These are phyloP conservation scores for Synchiropus splendidus DNA, from an alignment of 2,113 vertebrate genomes.

Conservation along the genomic window DNA sequence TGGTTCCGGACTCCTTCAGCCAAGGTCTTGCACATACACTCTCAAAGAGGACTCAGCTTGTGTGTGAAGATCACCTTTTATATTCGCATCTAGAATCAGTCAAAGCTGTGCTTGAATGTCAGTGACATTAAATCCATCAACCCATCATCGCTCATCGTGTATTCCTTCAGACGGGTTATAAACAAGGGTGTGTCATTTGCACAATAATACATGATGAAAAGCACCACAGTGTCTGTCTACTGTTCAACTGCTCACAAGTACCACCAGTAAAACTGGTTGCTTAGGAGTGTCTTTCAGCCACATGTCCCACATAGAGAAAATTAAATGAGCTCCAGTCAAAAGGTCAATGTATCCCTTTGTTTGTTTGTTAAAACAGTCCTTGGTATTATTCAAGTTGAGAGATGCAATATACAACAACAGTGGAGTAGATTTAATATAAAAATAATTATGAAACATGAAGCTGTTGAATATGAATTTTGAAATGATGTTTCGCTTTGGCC, in stretches of 20 bases:
- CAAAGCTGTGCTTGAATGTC: conserved; percentile 1
- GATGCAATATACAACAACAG: no score
- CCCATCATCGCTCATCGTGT: neutral
- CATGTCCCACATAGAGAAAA: conserved; percentile 9
- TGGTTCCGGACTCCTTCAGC: conserved; percentile 23
- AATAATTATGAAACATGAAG: no score
- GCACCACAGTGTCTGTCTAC: neutral
- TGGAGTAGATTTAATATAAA: no score
- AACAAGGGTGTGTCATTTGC: neutral
- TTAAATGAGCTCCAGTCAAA: no score
- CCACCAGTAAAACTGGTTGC: conserved; percentile 26
- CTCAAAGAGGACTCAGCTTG: no score
- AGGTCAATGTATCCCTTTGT: no score
- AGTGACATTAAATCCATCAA: no score
- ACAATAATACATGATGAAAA: neutral
- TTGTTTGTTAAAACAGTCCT: no score
- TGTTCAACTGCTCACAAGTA: conserved; percentile 2
- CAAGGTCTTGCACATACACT: conserved; percentile 9
- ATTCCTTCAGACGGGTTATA: neutral
- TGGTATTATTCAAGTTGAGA: no score
- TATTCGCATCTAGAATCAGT: conserved; percentile 2
- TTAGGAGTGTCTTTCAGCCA: conserved; percentile 25
- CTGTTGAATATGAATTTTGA: no score
- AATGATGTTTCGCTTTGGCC: no score
- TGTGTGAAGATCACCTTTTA: no score